Percentiles rank a stretch among this genome's conserved stretches.
phyloP scores from a whole-genome alignment of 2,113 vertebrate species.

The Sturnira hondurensis region DNA sequence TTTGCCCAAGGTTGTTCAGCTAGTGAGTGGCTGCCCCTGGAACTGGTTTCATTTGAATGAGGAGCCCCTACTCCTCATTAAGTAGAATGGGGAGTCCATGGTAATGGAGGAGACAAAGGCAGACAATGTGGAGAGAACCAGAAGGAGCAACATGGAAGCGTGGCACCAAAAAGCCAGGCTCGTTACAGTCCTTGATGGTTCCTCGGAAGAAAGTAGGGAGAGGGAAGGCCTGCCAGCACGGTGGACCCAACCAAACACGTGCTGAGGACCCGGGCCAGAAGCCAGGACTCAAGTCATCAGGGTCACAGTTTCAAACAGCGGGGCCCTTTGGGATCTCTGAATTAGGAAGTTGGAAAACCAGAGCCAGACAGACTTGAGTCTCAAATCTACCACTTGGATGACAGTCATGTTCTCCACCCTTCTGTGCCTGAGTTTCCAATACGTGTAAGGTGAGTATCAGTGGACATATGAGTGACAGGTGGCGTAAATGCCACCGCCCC shows the following conservation, averaged over 20 bases:
- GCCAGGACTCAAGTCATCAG: no score
- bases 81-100: fast-evolving
- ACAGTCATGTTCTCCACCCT: not conserved
- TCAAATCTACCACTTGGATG: not conserved
- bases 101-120: not conserved
- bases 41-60: not conserved
- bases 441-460: not conserved
- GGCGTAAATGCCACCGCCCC: not conserved
- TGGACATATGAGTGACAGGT: not conserved
- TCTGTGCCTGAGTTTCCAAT: not conserved
- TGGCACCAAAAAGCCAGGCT: not conserved
- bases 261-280: not conserved
- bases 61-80: not conserved
- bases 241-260: fast-evolving
- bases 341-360: not conserved
- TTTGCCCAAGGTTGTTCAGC: not conserved
- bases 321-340: not conserved
- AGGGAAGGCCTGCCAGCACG: not conserved
- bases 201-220: not conserved
- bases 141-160: not conserved
- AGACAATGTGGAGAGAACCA: not conserved
- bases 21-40: fast-evolving
- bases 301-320: not conserved
- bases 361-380: not conserved
- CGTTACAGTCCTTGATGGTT: not conserved